Evolutionary conservation across 2,888 invertebrate species (phyloP).

Genomic region (Dasypogon diadema): DNA sequence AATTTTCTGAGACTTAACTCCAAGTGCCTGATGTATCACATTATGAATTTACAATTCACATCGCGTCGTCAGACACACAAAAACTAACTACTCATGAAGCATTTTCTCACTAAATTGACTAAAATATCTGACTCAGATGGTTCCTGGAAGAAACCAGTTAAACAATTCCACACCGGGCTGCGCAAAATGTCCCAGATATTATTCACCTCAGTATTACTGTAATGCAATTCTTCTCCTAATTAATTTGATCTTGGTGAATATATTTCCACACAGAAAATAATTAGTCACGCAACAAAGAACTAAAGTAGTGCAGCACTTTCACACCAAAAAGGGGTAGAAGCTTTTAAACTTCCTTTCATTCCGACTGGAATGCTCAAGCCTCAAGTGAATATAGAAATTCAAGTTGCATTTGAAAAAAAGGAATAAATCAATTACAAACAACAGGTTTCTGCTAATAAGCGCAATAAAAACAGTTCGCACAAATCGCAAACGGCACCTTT

Average conservation of each 20-base stretch:
- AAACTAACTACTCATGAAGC: no score
- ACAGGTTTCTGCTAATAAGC: slow-evolving; percentile 25
- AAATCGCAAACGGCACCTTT: no score
- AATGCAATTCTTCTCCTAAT: slow-evolving; percentile 31
- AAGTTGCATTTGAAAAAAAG: slow-evolving; percentile 12
- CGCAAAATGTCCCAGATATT: background rate
- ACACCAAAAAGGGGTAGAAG: background rate
- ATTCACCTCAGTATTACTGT: slow-evolving; percentile 1
- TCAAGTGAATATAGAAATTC: background rate
- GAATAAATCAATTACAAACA: slow-evolving; percentile 7
- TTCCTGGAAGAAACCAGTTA: background rate
- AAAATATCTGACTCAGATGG: slow-evolving; percentile 9
- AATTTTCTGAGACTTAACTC: no score
- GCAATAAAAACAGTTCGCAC: slow-evolving; percentile 10
- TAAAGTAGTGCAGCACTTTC: background rate
- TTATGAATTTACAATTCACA: no score
- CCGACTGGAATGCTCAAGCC: background rate
- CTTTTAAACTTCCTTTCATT: background rate
- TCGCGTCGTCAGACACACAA: no score
- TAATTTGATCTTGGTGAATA: slow-evolving; percentile 22
- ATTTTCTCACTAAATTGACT: no score
- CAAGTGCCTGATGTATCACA: no score
- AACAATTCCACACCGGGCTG: background rate
- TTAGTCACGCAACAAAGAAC: slow-evolving; percentile 34
- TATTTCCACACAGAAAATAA: background rate